Evolutionary conservation across 1,140 invertebrate species (phyloP).

Genomic region (Trichonephila inaurata): DNA sequence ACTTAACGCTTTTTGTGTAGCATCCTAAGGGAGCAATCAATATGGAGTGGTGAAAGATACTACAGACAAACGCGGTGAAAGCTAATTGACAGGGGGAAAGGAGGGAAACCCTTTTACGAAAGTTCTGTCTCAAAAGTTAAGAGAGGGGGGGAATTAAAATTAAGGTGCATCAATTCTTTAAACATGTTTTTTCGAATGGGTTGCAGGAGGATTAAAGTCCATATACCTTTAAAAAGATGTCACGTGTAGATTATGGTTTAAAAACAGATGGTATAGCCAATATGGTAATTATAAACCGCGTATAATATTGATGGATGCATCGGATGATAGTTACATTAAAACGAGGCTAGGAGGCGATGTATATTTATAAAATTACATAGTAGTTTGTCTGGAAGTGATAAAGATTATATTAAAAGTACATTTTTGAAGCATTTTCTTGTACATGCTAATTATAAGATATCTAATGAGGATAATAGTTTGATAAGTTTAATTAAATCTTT

Average conservation of each 20-base stretch:
- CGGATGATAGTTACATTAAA: too few species aligned
- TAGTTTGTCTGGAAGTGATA: too few species aligned
- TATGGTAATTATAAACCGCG: too few species aligned
- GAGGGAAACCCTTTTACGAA: neutral
- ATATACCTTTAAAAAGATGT: neutral
- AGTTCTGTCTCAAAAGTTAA: neutral
- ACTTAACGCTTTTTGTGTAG: neutral
- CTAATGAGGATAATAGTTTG: too few species aligned
- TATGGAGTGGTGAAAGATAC: neutral
- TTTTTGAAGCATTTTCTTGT: too few species aligned
- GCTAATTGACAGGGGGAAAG: neutral
- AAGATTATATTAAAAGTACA: too few species aligned
- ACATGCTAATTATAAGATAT: too few species aligned
- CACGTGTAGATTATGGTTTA: neutral
- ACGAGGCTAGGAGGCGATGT: too few species aligned
- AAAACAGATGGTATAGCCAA: neutral
- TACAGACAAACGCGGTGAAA: neutral
- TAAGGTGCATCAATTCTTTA: neutral
- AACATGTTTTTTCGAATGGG: neutral
- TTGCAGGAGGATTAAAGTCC: neutral
- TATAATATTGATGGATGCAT: too few species aligned
- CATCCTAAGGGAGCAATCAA: neutral
- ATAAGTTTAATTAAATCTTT: too few species aligned
- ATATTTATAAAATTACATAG: too few species aligned
- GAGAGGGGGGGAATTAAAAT: neutral